A percentile compares a stretch with the other conserved stretches of the same genome.
Conservation (phyloP, 1,140 invertebrate species). For the Nomia melanderi region DNA sequence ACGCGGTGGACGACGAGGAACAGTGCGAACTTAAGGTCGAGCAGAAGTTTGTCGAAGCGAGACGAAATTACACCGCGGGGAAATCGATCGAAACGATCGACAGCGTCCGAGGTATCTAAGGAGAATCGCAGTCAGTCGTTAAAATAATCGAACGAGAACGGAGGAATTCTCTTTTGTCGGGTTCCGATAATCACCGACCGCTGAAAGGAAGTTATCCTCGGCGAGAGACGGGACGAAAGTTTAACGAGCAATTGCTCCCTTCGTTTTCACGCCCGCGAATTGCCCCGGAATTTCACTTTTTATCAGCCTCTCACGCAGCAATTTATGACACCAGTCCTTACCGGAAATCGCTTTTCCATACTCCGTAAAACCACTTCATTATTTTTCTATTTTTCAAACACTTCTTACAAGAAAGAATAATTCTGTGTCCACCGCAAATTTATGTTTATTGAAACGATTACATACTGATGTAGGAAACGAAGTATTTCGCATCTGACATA, state of each 20-base stretch:
- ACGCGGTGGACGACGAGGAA: neutral
- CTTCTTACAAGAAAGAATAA: too few species aligned
- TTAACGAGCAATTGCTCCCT: constrained; percentile 70
- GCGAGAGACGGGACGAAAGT: constrained; percentile 59
- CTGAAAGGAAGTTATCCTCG: constrained; percentile 66
- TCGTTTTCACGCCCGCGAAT: constrained; percentile 49
- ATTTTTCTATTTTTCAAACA: neutral
- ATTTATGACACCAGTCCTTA: neutral
- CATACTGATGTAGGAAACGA: too few species aligned
- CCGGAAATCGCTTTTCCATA: neutral
- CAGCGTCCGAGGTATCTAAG: constrained; percentile 24
- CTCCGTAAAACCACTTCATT: neutral
- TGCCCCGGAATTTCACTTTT: constrained; percentile 35
- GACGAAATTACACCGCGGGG: constrained; percentile 45
- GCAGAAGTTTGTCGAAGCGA: constrained; percentile 18
- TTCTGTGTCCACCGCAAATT: too few species aligned
- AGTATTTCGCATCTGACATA: too few species aligned
- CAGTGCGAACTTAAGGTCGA: neutral
- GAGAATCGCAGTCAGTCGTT: constrained; percentile 51
- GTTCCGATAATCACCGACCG: constrained; percentile 68
- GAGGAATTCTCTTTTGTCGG: constrained; percentile 32
- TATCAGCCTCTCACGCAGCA: neutral
- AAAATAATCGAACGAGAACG: constrained; percentile 64
- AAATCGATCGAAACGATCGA: constrained; percentile 44
- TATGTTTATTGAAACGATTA: too few species aligned